Evolutionary conservation across 2,888 invertebrate genomes (phyloP), one percentile per base, ranked within the genome.

Genomic region (Tortricodes alternella): DNA sequence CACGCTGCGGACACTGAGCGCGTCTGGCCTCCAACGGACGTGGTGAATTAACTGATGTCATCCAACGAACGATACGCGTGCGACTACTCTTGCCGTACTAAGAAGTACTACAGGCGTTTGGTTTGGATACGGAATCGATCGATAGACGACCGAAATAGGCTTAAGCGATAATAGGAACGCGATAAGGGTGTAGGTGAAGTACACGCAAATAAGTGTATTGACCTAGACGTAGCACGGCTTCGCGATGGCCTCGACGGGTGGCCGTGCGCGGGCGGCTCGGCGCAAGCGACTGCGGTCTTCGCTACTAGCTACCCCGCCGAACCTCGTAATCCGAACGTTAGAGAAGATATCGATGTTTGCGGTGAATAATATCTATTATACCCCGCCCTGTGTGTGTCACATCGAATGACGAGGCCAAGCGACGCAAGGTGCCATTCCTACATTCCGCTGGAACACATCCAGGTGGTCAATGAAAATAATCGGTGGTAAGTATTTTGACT

Each of bases 1-100:
- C 80, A 79, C 89, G 83, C 69, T 78, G 83, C 78, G 82, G 83
- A 83, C 83, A 90, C 90, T 90, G 89, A 89, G 82, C 79, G 85
- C 76, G 81, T 80, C 81, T 82, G 83, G 83, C 84, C 80, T 81
- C 81, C 75, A 83, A 72, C 89, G 87, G 87, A 85, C 87, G 89
- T 80, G 82, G 76, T 83, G 76, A 78, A 80, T 88, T 86, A 89
- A 90, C 90, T 89, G 90, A 90, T 90, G 90, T 90, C 90, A 90
- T 89, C 85, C 85, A 83, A 83, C 76, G 78, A 76, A 77, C 84
- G 77, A 73, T 68, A 73, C 76, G 83, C 87, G 84, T 70, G 67
- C 85, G 80, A 82, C 80, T 78, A 78, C 72, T 81, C 83, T 70
- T 77, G 77, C 69, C 74, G 74, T 81, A 80, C 80, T 75, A 79